Evolutionary conservation across 2,113 vertebrate species (phyloP).

Genomic region (Chelonoidis abingdonii): DNA sequence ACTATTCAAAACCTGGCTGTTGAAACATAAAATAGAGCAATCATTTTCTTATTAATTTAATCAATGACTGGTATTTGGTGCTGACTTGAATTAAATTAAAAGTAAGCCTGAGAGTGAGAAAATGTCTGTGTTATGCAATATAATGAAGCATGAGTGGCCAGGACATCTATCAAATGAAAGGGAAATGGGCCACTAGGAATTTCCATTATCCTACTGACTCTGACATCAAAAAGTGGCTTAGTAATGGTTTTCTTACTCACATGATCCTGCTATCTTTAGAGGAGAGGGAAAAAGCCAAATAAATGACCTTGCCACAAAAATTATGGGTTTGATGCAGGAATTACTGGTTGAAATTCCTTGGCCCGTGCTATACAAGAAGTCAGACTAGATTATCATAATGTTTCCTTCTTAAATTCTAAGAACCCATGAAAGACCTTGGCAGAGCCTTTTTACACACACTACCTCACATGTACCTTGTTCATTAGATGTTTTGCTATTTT

Average conservation of each 20-base stretch:
- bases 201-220: not conserved
- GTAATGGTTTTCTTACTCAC: not conserved
- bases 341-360: not conserved
- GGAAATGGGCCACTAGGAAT: not conserved
- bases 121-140: not conserved
- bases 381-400: not conserved
- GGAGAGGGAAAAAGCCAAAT: not conserved
- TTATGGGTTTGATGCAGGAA: not conserved
- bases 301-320: not conserved
- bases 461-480: not conserved
- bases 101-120: conserved; percentile 25
- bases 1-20: conserved; percentile 20
- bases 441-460: not conserved
- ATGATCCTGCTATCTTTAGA: not conserved
- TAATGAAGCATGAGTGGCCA: not conserved
- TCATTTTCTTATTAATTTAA: conserved; percentile 9
- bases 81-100: conserved; percentile 56
- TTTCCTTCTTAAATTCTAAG: not conserved
- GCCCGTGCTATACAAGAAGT: not conserved
- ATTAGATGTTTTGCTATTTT: not conserved
- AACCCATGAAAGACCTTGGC: not conserved
- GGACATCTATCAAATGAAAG: not conserved
- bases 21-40: conserved; percentile 17
- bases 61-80: conserved; percentile 30
- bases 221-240: not conserved